These are phyloP conservation scores for Zaprionus capensis DNA, from an alignment of 1,140 invertebrate species.

Conservation along the genomic window DNA sequence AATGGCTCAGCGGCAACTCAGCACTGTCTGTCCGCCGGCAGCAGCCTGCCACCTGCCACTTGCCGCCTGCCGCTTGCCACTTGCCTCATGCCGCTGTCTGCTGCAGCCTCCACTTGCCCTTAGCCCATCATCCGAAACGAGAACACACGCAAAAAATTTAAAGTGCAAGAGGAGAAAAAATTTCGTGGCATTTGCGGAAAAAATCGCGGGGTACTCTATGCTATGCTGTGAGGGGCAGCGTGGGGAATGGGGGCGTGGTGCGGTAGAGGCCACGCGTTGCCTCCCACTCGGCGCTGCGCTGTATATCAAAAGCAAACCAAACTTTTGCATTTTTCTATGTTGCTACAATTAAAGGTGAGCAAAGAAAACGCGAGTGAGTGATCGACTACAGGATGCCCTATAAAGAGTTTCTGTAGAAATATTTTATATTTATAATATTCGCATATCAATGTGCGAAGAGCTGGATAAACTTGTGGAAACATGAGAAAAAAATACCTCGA, in stretches of 20 bases:
- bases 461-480: too few species aligned
- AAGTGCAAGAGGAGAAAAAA: constrained; percentile 60
- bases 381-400: background rate
- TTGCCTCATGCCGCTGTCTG: background rate
- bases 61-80: background rate
- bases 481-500: too few species aligned
- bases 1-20: constrained; percentile 64
- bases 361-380: background rate
- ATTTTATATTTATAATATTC: background rate
- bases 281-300: constrained; percentile 46
- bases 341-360: constrained; percentile 59
- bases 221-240: background rate
- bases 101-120: constrained; percentile 15
- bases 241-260: background rate
- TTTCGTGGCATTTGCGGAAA: constrained; percentile 66
- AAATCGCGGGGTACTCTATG: constrained; percentile 21
- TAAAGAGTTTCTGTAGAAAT: background rate
- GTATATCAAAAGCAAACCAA: constrained; percentile 43
- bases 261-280: background rate
- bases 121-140: constrained; percentile 47
- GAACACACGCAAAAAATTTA: constrained; percentile 78
- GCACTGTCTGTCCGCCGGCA: constrained; percentile 68
- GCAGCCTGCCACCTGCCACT: background rate
- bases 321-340: constrained; percentile 70
- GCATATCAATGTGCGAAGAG: background rate